phyloP scores from a whole-genome alignment of 2,113 vertebrate genomes.

The Chionis minor region DNA sequence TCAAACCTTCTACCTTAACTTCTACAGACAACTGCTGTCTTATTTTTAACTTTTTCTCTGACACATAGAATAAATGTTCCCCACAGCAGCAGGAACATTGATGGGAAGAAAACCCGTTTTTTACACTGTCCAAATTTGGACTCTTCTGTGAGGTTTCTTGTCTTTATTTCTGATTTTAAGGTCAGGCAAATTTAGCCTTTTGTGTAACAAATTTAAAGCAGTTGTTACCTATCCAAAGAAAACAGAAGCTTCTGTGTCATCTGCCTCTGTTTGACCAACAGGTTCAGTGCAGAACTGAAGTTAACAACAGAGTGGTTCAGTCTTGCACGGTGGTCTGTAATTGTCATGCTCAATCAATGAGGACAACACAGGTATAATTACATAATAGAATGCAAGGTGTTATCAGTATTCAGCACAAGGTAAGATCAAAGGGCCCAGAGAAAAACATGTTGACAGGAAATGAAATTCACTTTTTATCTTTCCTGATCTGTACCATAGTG shows the following conservation, averaged over 20 bases:
- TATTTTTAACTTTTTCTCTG: neutral
- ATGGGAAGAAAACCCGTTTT: neutral
- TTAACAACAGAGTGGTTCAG: neutral
- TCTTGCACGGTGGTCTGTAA: neutral
- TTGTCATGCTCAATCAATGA: neutral
- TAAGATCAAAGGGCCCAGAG: neutral
- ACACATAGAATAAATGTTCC: neutral
- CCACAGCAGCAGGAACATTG: neutral
- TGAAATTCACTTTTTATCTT: constrained; percentile 25
- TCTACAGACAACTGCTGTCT: neutral
- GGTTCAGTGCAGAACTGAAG: neutral
- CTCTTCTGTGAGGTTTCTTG: neutral
- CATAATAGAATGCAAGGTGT: neutral
- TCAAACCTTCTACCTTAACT: neutral
- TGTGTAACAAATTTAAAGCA: neutral
- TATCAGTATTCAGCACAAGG: constrained; percentile 42
- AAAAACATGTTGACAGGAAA: neutral
- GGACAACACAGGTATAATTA: neutral
- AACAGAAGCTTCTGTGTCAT: neutral
- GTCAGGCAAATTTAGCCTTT: neutral
- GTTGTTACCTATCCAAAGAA: neutral
- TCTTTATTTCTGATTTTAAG: neutral
- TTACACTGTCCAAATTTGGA: neutral
- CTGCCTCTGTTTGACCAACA: neutral
- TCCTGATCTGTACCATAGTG: neutral